Base-by-base conservation (phyloP, 2,113 vertebrate genomes). In the Lasiurus borealis region DNA sequence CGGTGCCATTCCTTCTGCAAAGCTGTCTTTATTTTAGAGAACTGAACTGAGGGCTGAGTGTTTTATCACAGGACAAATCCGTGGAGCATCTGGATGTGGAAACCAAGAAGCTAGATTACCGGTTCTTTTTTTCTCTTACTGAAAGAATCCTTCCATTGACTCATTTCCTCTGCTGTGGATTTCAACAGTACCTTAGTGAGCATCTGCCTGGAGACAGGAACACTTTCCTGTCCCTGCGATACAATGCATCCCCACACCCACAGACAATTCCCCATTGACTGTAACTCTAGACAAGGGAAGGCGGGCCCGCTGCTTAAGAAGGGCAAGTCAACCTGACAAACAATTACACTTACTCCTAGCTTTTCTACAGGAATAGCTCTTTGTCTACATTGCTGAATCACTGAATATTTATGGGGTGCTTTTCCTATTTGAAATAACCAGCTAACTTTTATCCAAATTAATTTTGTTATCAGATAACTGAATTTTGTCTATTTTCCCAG, bases 51-150 rank as follows among this genome's bases (percentile, higher is more conserved):
- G 78, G 44, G 68, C 13, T n/a, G 36, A 76, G 31, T 4, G 3
- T 81, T 87, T 96, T 92, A 91, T 85, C 81, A 44, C 48, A 88
- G 84, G 66, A 34, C 12, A 48, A 80, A 85, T 83, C 77, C 75
- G 8, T 54, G 31, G 29, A 18, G 36, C 34, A 87, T 81, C 66
- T 82, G 62, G 50, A 29, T n/a, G 19, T 76, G 36, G 59, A 80
- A 82, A 75, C 48, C 93, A 95, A 68, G 18, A 75, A 46, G 21
- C 81, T 92, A 68, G 85, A 92, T 85, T 68, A 81, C 77, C 23
- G 72, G 72, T 25, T 52, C 83, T 95, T 77, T 92, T n/a, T 73
- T 91, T 44, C 85, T 23, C 40, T 40, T 40, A 68, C 40, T 15
- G 50, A 71, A 95, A 88, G 68, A 88, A 82, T 6, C n/a, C 23